Evolutionary conservation across 1,140 invertebrate genomes (phyloP), one percentile per base, ranked within the genome.

Genomic region (Lucilia cuprina): DNA sequence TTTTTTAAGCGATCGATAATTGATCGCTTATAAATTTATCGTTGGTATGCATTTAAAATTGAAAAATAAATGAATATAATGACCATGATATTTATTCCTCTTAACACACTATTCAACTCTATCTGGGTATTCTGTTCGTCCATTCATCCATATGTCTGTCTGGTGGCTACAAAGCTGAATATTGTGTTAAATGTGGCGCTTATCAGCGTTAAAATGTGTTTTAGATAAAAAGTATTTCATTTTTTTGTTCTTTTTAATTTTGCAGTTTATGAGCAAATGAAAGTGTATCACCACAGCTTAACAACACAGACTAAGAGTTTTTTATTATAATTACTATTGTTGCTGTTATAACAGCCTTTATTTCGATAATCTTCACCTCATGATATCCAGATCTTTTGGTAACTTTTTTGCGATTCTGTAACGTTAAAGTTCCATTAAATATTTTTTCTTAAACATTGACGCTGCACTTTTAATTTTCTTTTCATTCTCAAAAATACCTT

Each of bases 161-260:
- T 70, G 19, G 0, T 25, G n/a, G n/a, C 5, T 70, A 70, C 21
- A 70, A 70, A 70, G 65, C 65, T 21, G 65, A 70, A 70, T 70
- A 80, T 80, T 80, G 77, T 80, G 77, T 80, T 80, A 80, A 80
- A 80, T 80, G 77, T 80, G 77, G 77, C 77, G 77, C 77, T 80
- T 80, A 80, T 80, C 77, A 80, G 77, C 47, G 77, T 49, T 14
- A 25, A 49, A 80, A 80, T 80, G 77, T 80, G 77, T 80, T 80
- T 50, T 80, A 80, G 77, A 80, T 80, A 80, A 80, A 49, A 70
- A 70, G 65, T 21, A n/a, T 70, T 70, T 60, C 55, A 17, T 60
- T n/a, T 60, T 60, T 5, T 60, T n/a, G 14, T n/a, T 17, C 5
- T 5, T n/a, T n/a, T 60, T 60, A n/a, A 60, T 60, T 70, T 70